A percentile compares a stretch with the other conserved stretches of the same genome.
phyloP scores from a whole-genome alignment of 2,797 vertebrate species.

The Hippopotamyrus pictus region DNA sequence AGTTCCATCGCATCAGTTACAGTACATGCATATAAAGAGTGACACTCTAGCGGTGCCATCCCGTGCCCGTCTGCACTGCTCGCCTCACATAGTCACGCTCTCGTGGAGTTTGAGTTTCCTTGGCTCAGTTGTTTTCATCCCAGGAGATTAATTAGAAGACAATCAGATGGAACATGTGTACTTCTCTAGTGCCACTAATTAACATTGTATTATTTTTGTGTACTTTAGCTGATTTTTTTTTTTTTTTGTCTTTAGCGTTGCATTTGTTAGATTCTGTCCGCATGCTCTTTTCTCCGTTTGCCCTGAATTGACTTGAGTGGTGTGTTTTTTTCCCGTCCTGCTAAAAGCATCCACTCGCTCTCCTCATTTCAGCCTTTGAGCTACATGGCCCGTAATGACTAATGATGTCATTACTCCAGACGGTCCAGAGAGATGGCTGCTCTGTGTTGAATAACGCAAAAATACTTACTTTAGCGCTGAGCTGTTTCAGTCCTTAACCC shows the following conservation, averaged over 20 bases:
- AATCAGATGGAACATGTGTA: conserved; percentile 57
- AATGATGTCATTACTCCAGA: conserved; percentile 6
- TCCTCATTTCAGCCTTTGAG: not conserved
- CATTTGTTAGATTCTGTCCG: not conserved
- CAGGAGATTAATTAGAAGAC: conserved; percentile 63
- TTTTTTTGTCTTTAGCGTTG: conserved; percentile 17
- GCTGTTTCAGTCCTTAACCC: not conserved
- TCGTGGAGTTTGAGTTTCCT: conserved; percentile 42
- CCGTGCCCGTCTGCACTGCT: not conserved
- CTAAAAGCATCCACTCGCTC: not conserved
- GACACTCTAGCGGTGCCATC: not conserved
- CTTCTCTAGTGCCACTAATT: conserved; percentile 52
- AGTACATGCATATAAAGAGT: not conserved
- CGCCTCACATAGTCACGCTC: not conserved
- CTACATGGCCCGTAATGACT: not conserved
- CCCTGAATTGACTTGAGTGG: not conserved
- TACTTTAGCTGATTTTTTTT: conserved; percentile 31
- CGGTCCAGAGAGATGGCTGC: not conserved
- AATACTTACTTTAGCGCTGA: not conserved
- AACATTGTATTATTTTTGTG: conserved; percentile 46
- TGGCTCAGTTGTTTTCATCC: conserved; percentile 49
- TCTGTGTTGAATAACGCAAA: not conserved
- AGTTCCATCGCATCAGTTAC: not conserved
- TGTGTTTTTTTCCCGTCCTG: not conserved
- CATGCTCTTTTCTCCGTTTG: not conserved